Base-by-base conservation (phyloP, 2,888 invertebrate genomes). In the Dolichomitus sp. region DNA sequence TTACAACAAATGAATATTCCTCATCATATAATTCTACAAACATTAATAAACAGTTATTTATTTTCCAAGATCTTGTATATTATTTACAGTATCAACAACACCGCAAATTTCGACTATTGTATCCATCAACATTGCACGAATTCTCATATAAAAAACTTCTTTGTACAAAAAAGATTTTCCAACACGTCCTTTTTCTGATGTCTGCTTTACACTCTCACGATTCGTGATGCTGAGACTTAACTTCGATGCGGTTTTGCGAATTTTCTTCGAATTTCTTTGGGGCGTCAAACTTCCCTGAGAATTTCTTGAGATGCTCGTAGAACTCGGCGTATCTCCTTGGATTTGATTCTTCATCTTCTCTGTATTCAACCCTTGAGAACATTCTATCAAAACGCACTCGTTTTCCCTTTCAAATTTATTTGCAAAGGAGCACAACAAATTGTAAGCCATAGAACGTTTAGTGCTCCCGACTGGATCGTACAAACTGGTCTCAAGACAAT, bases 331-430 rank as follows among this genome's bases (percentile, higher is more conserved):
- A 37, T 77, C 74, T 7, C 23, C 66, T 14, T 52, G 79, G 61
- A 19, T 17, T 40, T 68, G 73, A 4, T 14, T 27, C 4, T n/a
- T 50, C 30, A 9, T 33, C 23, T 12, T 63, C 9, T 12, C 61
- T 0, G 17, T 45, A 0, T 65, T 66, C 42, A 42, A 54, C 17
- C 14, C 48, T 19, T 14, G 54, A 23, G 3, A 17, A 59, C 84
- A 88, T 19, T 78, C 75, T 0, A 3, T 17, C 6, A 52, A 82
- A 0, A 87, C 73, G 2, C 59, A 68, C 17, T 88, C 79, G 7
- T 86, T 87, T 50, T 90, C 90, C 0, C 4, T n/a, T 12, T 91
- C 90, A 37, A 92, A 91, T 27, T 52, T 66, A 72, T 91, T 88
- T 0, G 80, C 70, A n/a, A 90, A 89, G 0, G 80, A 54, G 14